Percentiles rank a stretch among this genome's conserved stretches.
Evolutionary conservation across 2,797 vertebrate species (phyloP).

Genomic region (Hypotaenidia philippensis): DNA sequence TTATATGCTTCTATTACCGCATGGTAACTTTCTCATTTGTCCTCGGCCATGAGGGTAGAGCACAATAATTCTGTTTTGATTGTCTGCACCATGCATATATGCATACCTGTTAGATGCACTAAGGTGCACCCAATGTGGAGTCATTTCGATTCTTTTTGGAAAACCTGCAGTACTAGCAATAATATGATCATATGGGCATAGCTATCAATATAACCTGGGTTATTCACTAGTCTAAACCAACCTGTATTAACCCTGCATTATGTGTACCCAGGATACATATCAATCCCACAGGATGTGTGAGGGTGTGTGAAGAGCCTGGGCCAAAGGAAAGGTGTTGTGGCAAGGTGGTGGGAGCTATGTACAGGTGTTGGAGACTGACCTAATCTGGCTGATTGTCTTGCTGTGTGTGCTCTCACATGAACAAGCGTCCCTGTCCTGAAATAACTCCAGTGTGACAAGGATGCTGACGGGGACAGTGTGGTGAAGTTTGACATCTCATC

Average conservation of each 20-base stretch:
- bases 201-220: background rate
- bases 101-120: background rate
- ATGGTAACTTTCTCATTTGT: background rate
- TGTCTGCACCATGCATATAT: accelerated
- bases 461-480: background rate
- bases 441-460: background rate
- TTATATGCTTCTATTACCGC: background rate
- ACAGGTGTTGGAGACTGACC: background rate
- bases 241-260: background rate
- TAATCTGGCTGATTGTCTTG: background rate
- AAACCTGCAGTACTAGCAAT: background rate
- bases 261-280: background rate
- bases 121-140: background rate
- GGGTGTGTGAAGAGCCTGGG: background rate
- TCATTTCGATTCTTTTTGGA: background rate
- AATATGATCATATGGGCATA: background rate
- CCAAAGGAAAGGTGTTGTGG: background rate
- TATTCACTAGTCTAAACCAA: background rate
- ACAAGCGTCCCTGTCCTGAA: accelerated
- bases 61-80: background rate
- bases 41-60: background rate
- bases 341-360: accelerated
- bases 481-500: background rate
- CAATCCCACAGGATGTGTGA: background rate
- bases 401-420: background rate